Conservation (phyloP, 1,140 invertebrate species). For the Macrobrachium nipponense region DNA sequence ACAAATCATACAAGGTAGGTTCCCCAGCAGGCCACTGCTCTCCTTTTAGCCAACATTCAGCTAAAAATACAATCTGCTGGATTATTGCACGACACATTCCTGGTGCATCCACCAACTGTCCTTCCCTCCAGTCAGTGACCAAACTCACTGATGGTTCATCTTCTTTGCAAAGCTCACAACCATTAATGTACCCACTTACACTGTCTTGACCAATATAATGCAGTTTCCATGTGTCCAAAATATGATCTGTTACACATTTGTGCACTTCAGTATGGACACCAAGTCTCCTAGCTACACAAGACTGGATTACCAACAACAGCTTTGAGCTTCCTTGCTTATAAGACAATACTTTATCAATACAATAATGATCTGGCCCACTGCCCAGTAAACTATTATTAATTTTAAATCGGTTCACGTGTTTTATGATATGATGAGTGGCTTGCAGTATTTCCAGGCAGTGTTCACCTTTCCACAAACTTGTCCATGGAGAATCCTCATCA, state of each 20-base stretch:
- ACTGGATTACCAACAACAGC: slow-evolving; percentile 32
- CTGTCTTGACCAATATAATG: slow-evolving; percentile 52
- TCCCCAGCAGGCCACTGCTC: slow-evolving; percentile 60
- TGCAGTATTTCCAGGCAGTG: slow-evolving; percentile 40
- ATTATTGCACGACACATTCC: slow-evolving; percentile 53
- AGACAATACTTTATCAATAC: slow-evolving; percentile 47
- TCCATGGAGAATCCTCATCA: not conserved
- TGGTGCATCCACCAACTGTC: slow-evolving; percentile 35
- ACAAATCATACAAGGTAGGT: slow-evolving; percentile 56
- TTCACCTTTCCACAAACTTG: slow-evolving; percentile 35
- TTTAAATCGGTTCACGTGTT: slow-evolving; percentile 31
- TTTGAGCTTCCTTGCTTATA: slow-evolving; percentile 54
- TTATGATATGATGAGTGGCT: slow-evolving; percentile 44
- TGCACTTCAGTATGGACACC: slow-evolving; percentile 46
- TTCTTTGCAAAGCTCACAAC: slow-evolving; percentile 35
- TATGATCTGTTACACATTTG: slow-evolving; percentile 32
- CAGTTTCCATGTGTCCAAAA: slow-evolving; percentile 52
- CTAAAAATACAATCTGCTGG: slow-evolving; percentile 52
- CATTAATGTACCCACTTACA: slow-evolving; percentile 32
- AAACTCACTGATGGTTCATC: slow-evolving; percentile 27
- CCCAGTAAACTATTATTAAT: slow-evolving; percentile 43
- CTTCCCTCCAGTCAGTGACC: slow-evolving; percentile 27
- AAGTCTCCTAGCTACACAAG: slow-evolving; percentile 46
- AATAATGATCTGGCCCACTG: slow-evolving; percentile 51
- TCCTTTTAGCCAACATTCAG: slow-evolving; percentile 51